Percentiles rank a stretch among this genome's conserved stretches.
Conservation (phyloP, 92 coral and sea anemone species). For the Palythoa grandiflora region DNA sequence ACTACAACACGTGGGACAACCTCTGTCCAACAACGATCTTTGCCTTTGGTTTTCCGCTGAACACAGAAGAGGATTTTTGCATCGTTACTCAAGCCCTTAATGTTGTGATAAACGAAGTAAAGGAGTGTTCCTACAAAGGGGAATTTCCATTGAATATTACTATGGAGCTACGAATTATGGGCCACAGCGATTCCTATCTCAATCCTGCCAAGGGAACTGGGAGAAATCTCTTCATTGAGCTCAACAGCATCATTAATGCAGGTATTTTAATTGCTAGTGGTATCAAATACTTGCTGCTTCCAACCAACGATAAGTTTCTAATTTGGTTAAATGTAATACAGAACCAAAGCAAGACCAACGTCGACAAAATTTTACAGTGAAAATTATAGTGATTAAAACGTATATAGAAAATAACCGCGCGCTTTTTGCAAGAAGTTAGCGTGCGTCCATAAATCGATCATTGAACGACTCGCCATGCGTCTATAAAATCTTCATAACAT, state of each 20-base stretch:
- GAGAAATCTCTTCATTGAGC: slow-evolving; percentile 28
- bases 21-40: slow-evolving; percentile 26
- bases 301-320: too few relatives aligned
- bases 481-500: too few relatives aligned
- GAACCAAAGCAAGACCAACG: too few relatives aligned
- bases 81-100: slow-evolving; percentile 29
- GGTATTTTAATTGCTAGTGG: background rate
- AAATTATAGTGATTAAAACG: too few relatives aligned
- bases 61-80: slow-evolving; percentile 30
- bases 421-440: too few relatives aligned
- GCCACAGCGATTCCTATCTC: slow-evolving; percentile 33
- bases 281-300: too few relatives aligned
- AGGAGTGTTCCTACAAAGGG: slow-evolving; percentile 24
- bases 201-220: slow-evolving; percentile 42
- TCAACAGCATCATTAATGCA: slow-evolving; percentile 23
- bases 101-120: slow-evolving; percentile 22
- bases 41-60: slow-evolving; percentile 40
- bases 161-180: slow-evolving; percentile 34
- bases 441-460: too few relatives aligned
- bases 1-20: slow-evolving; percentile 43
- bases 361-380: too few relatives aligned
- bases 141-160: slow-evolving; percentile 41
- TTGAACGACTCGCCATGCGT: too few relatives aligned
- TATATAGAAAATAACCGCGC: too few relatives aligned
- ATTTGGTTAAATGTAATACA: too few relatives aligned